Evolutionary conservation across 2,888 invertebrate species (phyloP), one percentile per base, ranked within the genome.

Genomic region (Rhagonycha lutea): DNA sequence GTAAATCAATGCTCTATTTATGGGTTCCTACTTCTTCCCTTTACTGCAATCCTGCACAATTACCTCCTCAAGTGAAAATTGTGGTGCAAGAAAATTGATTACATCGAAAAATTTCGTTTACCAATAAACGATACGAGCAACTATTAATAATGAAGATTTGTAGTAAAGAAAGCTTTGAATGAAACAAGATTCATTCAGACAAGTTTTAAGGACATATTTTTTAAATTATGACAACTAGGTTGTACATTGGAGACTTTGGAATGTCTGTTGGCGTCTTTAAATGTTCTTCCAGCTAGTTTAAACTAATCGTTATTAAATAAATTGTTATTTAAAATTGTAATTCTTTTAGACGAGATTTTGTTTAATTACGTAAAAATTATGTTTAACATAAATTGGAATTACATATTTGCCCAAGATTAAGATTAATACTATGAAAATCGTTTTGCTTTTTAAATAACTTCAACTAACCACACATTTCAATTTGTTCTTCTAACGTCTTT

Each of bases 1-100:
- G 78, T 78, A 78, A 78, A 78, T 78, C 78, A 78, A 72, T 14
- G 70, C 28, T 69, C 60, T 67, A 76, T 76, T 73, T 73, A 73
- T 28, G 24, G 24, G n/a, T 14, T 65, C 23, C 63, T 65, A 75
- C 69, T 76, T 61, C 61, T 71, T 74, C 70, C 68, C 65, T 69
- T 73, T 70, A 61, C 67, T 74, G 72, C 72, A 61, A 29, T 62
- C 70, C 60, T 63, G 4, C 5, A 1, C 0, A n/a, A n/a, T 47
- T 47, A n/a, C 7, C 47, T 47, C 47, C 1, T 4, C n/a, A 5
- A 47, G 18, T 18, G n/a, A n/a, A 47, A n/a, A 47, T 32, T 12
- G 12, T 32, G 32, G 7, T 47, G 12, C n/a, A 47, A 47, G 12
- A 28, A 47, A 29, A 29, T 11, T 29, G 29, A 29, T 29, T 29